Evolutionary conservation across 2,797 vertebrate species (phyloP), one percentile per base, ranked within the genome.

Genomic region (Psittacula derbiana): DNA sequence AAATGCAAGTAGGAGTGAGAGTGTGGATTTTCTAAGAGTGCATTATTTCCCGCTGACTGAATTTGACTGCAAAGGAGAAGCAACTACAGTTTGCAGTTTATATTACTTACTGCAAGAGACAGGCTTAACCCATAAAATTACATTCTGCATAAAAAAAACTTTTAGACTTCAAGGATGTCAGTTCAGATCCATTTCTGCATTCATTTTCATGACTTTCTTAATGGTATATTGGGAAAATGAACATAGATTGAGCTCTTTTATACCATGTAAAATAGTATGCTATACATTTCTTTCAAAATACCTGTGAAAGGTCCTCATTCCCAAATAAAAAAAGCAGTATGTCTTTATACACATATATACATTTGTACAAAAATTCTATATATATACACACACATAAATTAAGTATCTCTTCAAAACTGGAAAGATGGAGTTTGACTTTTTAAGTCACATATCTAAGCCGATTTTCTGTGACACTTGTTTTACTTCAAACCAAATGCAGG

Each of bases 401-500:
- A 80, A 62, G 5, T 88, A 12, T 38, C 17, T 66, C 47, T 80
- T 76, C 31, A 72, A 84, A 86, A 76, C 4, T 30, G 76, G 52
- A 33, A 76, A 46, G 31, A 53, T 21, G 33, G 28, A 21, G 5
- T 50, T 92, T 46, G 50, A 28, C 40, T 82, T 85, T 82, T 30
- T 62, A 66, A 82, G 55, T 40, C 36, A 11, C 14, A 0, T 86
- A 44, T 49, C 21, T 92, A 52, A 84, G 20, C 53, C 65, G 65
- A 1, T 69, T 40, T 82, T 96, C 52, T 67, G 67, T n/a, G 16
- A 15, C 11, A 0, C 21, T 60, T 92, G 31, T 95, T 82, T 88
- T 86, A 69, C 69, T 58, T 52, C 71, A 46, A 44, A 50, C 80
- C 92, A 41, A 66, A 96, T 64, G 47, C 96, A 99, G 98, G 96